Evolutionary conservation across 2,888 invertebrate genomes (phyloP), one percentile per base, ranked within the genome.

Genomic region (Caenorhabditis sp.): DNA sequence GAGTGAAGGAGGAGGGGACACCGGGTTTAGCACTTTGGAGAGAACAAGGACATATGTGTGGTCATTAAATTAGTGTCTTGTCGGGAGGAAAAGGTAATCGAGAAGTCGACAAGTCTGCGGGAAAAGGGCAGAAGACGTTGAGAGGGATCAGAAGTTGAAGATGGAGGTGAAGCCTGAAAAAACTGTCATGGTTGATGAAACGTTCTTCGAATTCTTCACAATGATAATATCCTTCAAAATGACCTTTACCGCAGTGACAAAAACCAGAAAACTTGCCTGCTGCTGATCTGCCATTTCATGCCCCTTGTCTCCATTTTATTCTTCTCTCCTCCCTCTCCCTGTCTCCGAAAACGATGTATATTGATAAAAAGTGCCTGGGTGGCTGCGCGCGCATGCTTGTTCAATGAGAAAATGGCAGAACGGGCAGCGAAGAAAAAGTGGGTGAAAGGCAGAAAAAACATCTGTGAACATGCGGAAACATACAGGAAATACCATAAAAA

Each of bases 61-160:
- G 65, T 60, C 35, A 74, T 74, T 67, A 74, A 74, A 74, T 74
- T 74, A 74, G 74, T 74, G 74, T 74, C 65, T 65, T 60, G 20
- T 37, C 40, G 28, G 18, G 40, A 40, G 40, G 40, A 40, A 13
- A 11, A 40, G 40, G 40, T 61, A 37, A 22, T 69, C 56, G n/a
- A 15, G 44, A 53, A 13, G n/a, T 26, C 37, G 69, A 51, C 28
- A 70, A 70, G n/a, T n/a, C n/a, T n/a, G n/a, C n/a, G n/a, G n/a
- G n/a, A n/a, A n/a, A n/a, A n/a, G n/a, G n/a, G n/a, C n/a, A n/a
- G n/a, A n/a, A n/a, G n/a, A n/a, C n/a, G n/a, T n/a, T n/a, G n/a
- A n/a, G n/a, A n/a, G n/a, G n/a, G n/a, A n/a, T n/a, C n/a, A n/a
- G n/a, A n/a, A n/a, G n/a, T n/a, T n/a, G n/a, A n/a, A n/a, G n/a